Evolutionary conservation across 2,888 invertebrate genomes (phyloP).

Genomic region (Mythimna pallens): DNA sequence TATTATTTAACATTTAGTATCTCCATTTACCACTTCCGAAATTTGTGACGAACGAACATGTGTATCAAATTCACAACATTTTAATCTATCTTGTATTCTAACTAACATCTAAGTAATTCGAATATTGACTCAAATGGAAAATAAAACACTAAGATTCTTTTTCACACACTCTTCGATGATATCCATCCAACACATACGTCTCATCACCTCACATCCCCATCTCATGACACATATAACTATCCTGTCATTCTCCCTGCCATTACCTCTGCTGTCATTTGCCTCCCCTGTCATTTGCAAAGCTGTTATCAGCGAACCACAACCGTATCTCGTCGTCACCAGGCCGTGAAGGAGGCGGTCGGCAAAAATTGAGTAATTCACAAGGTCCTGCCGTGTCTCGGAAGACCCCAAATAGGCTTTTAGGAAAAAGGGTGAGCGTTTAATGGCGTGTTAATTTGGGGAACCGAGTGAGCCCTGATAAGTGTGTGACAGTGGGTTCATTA

Average conservation of each 20-base stretch:
- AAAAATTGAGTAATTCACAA: conserved; percentile 68
- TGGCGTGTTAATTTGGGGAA: conserved; percentile 75
- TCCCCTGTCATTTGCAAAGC: conserved; percentile 45
- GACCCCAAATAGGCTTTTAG: conserved; percentile 69
- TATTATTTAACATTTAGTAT: not conserved
- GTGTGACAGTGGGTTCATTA: conserved; percentile 61
- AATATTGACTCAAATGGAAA: not conserved
- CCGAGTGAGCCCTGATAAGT: conserved; percentile 67
- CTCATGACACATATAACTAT: conserved; percentile 41
- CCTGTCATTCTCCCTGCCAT: conserved; percentile 17
- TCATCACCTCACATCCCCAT: conserved; percentile 25
- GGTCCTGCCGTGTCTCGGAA: conserved; percentile 59
- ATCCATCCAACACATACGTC: conserved; percentile 10
- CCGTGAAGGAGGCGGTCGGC: conserved; percentile 53
- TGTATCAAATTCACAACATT: no score
- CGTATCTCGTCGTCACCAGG: conserved; percentile 47
- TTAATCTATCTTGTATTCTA: no score
- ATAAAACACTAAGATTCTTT: not conserved
- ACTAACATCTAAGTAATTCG: not conserved
- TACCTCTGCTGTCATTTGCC: conserved; percentile 42
- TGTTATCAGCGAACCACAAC: conserved; percentile 58
- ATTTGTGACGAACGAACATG: not conserved
- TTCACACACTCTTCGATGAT: not conserved
- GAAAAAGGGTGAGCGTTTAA: conserved; percentile 71
- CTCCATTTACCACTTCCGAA: not conserved